Evolutionary conservation across 2,888 invertebrate genomes (phyloP), one percentile per base, ranked within the genome.

Genomic region (Ferrisia virgata): DNA sequence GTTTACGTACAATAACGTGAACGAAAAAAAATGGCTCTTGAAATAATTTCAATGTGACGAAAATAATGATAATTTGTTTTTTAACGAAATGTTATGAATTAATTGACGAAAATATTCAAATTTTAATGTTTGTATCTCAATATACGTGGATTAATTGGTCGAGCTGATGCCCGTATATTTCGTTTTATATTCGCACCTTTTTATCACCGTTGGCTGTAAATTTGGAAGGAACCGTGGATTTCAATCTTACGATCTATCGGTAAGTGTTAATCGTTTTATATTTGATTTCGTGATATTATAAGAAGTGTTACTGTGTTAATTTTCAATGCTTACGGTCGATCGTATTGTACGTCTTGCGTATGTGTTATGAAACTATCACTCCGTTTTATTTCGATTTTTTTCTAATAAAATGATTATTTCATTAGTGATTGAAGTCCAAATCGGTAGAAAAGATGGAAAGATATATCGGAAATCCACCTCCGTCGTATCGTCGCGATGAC

Each of bases 1-100:
- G 79, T 43, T 79, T 79, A 47, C 79, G 47, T 79, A 79, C 79
- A 47, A 79, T 79, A 79, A 79, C 79, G 79, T 79, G 79, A 79
- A 79, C 79, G 72, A 72, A 72, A 72, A 72, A 79, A 79, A 79
- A 79, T 79, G 79, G 79, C 79, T 47, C 53, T 79, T 79, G 47
- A 79, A 79, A 76, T 76, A 36, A 28, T 79, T 53, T 79, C 79
- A 79, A 79, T 79, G 39, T 47, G 31, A 79, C 11, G 43, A 79
- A 47, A 39, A 79, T 39, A 36, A 79, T 79, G 47, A 79, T 36
- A 79, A 22, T 79, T 47, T 25, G 25, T 43, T 43, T 18, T 33
- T 79, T n/a, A 53, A 18, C 79, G 47, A 18, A 28, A 31, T 31
- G 15, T n/a, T 15, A 40, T 1, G 6, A n/a, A 33, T 18, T 33